A percentile compares a stretch with the other conserved stretches of the same genome.
Conservation (phyloP, 2,888 invertebrate genomes). For the Sphinx pinastri region DNA sequence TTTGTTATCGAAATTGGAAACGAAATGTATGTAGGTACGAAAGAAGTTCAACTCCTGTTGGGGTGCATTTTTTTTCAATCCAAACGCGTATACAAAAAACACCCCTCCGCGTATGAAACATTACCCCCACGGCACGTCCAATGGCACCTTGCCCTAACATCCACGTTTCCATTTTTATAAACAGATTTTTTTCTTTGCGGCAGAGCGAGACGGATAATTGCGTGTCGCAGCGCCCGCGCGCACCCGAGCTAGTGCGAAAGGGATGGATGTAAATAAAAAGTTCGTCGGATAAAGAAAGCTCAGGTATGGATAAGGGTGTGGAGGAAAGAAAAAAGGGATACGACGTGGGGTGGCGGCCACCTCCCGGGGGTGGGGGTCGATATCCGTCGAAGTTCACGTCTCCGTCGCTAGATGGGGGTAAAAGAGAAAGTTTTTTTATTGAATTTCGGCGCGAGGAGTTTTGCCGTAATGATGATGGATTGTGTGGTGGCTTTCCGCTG, state of each 20-base stretch:
- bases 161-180: conserved; percentile 77
- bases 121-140: conserved; percentile 76
- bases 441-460: conserved; percentile 79
- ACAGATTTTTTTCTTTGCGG: conserved; percentile 79
- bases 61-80: conserved; percentile 76
- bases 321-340: conserved; percentile 82
- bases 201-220: conserved; percentile 54
- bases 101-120: conserved; percentile 79
- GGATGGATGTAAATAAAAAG: conserved; percentile 75
- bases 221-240: conserved; percentile 43
- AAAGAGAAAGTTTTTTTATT: conserved; percentile 76
- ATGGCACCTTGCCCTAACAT: conserved; percentile 69
- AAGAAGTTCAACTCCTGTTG: conserved; percentile 65
- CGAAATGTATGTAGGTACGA: conserved; percentile 74
- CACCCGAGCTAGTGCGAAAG: conserved; percentile 49
- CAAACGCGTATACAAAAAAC: conserved; percentile 72
- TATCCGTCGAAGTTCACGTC: conserved; percentile 60
- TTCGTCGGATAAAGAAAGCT: conserved; percentile 82
- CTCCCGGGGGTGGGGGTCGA: conserved; percentile 58
- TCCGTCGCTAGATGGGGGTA: conserved; percentile 78
- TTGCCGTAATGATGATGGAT: conserved; percentile 83
- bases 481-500: conserved; percentile 75
- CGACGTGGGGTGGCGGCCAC: conserved; percentile 72
- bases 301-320: conserved; percentile 83
- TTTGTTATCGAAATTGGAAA: conserved; percentile 83